Percentiles rank a stretch among this genome's conserved stretches.
phyloP scores from a whole-genome alignment of 2,797 vertebrate genomes.

The Hypotaenidia philippensis region DNA sequence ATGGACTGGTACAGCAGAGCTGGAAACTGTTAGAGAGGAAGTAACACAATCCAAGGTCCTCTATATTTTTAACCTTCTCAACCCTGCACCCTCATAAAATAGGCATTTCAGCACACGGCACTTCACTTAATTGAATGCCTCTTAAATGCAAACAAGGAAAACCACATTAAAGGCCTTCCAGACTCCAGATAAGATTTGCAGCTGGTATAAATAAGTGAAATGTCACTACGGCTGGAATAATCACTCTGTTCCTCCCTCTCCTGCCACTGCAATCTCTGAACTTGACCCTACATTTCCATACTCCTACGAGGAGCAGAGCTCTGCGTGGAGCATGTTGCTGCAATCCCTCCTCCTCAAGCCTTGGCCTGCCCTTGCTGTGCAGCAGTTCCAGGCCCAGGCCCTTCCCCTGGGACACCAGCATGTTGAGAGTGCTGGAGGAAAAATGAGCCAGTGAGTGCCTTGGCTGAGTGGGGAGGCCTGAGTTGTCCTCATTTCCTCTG shows the following conservation, averaged over 20 bases:
- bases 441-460: background rate
- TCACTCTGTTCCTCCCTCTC: background rate
- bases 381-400: background rate
- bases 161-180: background rate
- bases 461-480: background rate
- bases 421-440: background rate
- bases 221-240: background rate
- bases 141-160: background rate
- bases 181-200: conserved; percentile 5
- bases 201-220: conserved; percentile 35
- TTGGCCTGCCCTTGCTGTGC: background rate
- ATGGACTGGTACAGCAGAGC: background rate
- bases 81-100: background rate
- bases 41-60: background rate
- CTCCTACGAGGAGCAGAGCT: accelerated
- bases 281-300: conserved; percentile 7
- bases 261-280: background rate
- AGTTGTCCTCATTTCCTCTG: conserved; percentile 36
- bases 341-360: background rate
- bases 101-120: background rate
- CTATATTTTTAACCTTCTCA: background rate
- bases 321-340: accelerated
- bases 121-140: background rate
- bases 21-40: background rate
- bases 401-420: background rate